Base-by-base conservation (phyloP, 1,140 invertebrate species). In the Platyura marginata region DNA sequence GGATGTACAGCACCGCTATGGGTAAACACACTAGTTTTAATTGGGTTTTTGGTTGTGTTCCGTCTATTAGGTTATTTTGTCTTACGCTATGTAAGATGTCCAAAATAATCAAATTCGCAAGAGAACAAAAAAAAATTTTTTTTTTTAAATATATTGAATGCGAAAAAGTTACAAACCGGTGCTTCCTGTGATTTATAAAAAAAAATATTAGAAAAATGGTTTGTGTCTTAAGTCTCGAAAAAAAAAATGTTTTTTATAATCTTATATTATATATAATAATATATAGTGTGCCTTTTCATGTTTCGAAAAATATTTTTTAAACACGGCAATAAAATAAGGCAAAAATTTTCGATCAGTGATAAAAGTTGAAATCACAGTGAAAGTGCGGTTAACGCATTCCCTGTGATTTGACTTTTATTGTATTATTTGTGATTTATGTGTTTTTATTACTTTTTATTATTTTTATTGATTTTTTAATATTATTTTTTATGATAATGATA, bases 11-110 rank as follows among this genome's bases (percentile, higher is more conserved):
- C 67, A 45, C 77, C 80, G 4, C 58, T 84, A 3, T 84, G 81
- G 81, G 70, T 75, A 40, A 85, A 85, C 61, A 82, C 80, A 8
- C 54, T 78, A 2, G 74, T 83, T n/a, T 64, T 85, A 36, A 50
- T 85, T 41, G 66, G 70, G 43, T 85, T 83, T 61, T 68, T 86
- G 38, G 51, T 83, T 43, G 67, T 79, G 39, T 84, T 84, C 61
- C 68, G 81, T 47, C 59, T 75, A 21, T 65, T 83, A 34, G 81
- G 81, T 39, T 86, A 86, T 55, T 59, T 81, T 41, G 79, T 84
- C 36, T 62, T 86, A 46, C 70, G 81, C 46, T 83, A 75, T 55
- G 67, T 80, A 52, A 71, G 79, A 47, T 71, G 74, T 45, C 57
- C 57, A 6, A 29, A 32, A 42, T 42, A 36, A 36, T n/a, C n/a